Conservation (phyloP, 2,888 invertebrate species). For the Vannuccia rotundouncinata region DNA sequence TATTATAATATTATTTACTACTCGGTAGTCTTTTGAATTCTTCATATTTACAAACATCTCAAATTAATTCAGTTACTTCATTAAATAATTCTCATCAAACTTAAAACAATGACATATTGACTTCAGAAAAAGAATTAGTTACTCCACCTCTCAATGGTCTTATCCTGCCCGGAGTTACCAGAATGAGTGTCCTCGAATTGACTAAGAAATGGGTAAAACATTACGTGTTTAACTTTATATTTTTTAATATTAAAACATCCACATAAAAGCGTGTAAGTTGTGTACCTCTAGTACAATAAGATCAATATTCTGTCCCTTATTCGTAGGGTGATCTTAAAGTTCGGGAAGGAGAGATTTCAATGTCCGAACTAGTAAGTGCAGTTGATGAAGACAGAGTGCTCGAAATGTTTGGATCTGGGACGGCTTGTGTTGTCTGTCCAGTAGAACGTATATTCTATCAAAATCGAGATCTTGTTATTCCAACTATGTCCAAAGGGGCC, state of each 20-base stretch:
- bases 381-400: slow-evolving; percentile 72
- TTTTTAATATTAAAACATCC: too few species aligned
- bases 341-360: slow-evolving; percentile 63
- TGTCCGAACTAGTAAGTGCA: slow-evolving; percentile 54
- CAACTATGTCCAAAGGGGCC: slow-evolving; percentile 63
- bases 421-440: slow-evolving; percentile 88
- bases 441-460: slow-evolving; percentile 74
- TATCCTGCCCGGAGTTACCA: slow-evolving; percentile 86
- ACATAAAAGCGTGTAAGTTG: too few species aligned
- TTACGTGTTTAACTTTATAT: too few species aligned
- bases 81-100: background rate
- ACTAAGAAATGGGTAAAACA: slow-evolving; percentile 67
- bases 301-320: background rate
- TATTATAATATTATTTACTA: too few species aligned
- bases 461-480: slow-evolving; percentile 59
- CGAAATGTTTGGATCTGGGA: slow-evolving; percentile 96
- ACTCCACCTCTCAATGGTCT: slow-evolving; percentile 83
- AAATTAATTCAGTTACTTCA: too few species aligned
- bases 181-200: slow-evolving; percentile 75
- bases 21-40: too few species aligned
- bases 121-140: slow-evolving; percentile 65
- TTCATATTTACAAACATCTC: too few species aligned
- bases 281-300: slow-evolving; percentile 3
- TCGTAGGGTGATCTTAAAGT: slow-evolving; percentile 68
- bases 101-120: background rate